Base-by-base conservation (phyloP, 2,113 vertebrate species). In the Pluvialis apricaria region DNA sequence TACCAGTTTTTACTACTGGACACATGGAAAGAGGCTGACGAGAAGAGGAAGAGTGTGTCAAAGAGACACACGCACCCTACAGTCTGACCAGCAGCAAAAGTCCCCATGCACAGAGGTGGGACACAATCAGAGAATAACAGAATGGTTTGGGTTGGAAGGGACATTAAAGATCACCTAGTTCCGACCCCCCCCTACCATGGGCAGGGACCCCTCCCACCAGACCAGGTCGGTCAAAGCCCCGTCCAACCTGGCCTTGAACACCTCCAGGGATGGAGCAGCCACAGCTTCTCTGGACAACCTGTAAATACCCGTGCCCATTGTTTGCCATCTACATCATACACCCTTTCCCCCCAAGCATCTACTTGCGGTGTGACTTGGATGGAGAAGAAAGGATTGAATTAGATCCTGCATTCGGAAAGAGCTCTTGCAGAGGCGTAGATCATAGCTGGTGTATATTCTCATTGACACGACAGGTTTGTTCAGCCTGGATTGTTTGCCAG, bases 51-150 rank as follows among this genome's bases (percentile, higher is more conserved):
- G 45, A 65, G 5, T 3, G 3, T 9, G 28, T 31, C 16, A 16
- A 62, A 72, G 60, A 5, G 36, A 10, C 11, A 57, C 9, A 32
- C 0, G 0, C 52, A 18, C 13, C 38, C 15, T 38, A 15, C 6
- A 7, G 29, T 36, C 42, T 8, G 14, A 34, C 47, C 65, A 94
- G 26, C 61, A 58, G 20, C n/a, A 76, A 71, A 85, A 60, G 44
- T n/a, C 44, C 45, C 15, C 18, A 15, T 1, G 5, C 47, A 28
- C 26, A 40, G 42, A 91, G 11, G 10, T 42, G 20, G 25, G 28
- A 70, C 57, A 42, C 62, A 31, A 29, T 38, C 38, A 42, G 13
- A 65, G 38, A 42, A 42, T 42, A 38, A 64, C 3, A 40, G 62
- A 42, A 42, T 42, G 38, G 26, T 28, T 64, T 42, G 62, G 18